Conservation (phyloP, 2,113 vertebrate species). For the Pao palembangensis region DNA sequence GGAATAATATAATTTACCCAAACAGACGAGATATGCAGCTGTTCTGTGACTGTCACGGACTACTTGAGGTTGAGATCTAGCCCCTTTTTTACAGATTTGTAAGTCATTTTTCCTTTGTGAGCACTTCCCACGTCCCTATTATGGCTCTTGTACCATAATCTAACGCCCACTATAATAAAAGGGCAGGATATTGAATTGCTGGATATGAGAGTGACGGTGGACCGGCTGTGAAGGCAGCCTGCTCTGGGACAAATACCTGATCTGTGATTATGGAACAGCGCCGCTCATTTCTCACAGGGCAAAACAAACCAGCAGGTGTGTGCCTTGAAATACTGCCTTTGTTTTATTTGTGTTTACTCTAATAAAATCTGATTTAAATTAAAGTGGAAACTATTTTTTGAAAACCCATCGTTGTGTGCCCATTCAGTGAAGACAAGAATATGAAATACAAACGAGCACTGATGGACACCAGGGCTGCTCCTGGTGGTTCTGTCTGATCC, state of each 20-base stretch:
- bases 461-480: no score
- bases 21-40: not conserved
- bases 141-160: slow-evolving; percentile 24
- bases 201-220: slow-evolving; percentile 17
- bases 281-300: no score
- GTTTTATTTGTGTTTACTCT: no score
- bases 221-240: slow-evolving; percentile 17
- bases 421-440: no score
- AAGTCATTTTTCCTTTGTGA: slow-evolving; percentile 31
- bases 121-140: slow-evolving; percentile 33
- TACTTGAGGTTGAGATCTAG: slow-evolving; percentile 1
- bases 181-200: slow-evolving; percentile 17
- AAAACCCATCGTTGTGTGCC: no score
- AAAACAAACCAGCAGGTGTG: no score
- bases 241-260: slow-evolving; percentile 32
- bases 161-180: slow-evolving; percentile 42
- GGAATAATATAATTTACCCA: no score
- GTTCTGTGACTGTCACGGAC: slow-evolving; percentile 3
- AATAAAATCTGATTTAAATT: no score
- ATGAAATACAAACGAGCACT: no score
- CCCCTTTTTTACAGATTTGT: slow-evolving; percentile 25
- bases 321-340: no score
- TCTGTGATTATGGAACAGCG: not conserved
- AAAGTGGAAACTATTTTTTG: no score
- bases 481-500: no score